These are phyloP conservation scores for Engraulis encrasicolus DNA, from an alignment of 2,113 vertebrate species.

Conservation along the genomic window DNA sequence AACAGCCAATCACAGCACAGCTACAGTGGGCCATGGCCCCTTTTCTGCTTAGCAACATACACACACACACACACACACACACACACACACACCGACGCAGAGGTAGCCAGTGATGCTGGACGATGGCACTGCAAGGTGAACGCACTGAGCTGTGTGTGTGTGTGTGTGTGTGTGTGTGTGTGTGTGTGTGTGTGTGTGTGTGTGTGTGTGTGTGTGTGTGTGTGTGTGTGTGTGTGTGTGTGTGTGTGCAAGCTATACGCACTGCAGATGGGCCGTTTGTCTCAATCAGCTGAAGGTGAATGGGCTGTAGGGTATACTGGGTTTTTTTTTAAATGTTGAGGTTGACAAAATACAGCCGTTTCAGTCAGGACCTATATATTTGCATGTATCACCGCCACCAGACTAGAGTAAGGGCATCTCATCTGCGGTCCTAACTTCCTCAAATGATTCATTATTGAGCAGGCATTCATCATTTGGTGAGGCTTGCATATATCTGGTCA, in stretches of 20 bases:
- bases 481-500: background rate
- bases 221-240: background rate
- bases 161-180: background rate
- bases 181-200: too few species aligned
- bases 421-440: background rate
- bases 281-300: conserved; percentile 29
- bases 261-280: background rate
- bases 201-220: background rate
- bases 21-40: conserved; percentile 19
- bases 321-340: background rate
- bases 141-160: background rate
- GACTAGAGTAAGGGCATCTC: background rate
- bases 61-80: too few species aligned
- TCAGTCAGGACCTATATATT: background rate
- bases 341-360: background rate
- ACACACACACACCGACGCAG: background rate
- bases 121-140: background rate
- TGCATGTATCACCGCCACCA: background rate
- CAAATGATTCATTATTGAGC: background rate
- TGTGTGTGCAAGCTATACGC: conserved; percentile 7
- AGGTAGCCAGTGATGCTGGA: conserved; percentile 22
- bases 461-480: background rate
- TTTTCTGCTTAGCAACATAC: conserved; percentile 64
- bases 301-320: background rate
- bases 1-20: conserved; percentile 62